Evolutionary conservation across 2,888 invertebrate species (phyloP).

Genomic region (Steromphala cineraria): DNA sequence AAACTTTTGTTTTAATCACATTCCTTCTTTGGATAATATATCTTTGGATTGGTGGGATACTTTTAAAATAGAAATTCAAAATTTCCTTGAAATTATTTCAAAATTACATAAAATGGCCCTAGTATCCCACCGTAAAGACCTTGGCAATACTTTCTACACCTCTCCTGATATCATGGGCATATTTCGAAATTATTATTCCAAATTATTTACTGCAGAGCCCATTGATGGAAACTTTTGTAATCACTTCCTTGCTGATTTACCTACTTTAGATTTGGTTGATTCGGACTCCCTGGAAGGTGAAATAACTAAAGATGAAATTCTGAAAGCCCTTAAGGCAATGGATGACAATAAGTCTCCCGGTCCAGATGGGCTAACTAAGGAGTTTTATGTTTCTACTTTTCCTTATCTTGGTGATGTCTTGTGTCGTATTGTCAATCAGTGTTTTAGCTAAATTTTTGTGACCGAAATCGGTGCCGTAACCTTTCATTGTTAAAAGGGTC

Average conservation of each 20-base stretch:
- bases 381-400: constrained; percentile 37
- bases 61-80: too few species aligned
- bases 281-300: background rate
- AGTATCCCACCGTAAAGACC: background rate
- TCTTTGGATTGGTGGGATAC: too few species aligned
- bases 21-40: too few species aligned
- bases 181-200: background rate
- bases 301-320: background rate
- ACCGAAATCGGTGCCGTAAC: too few species aligned
- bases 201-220: background rate
- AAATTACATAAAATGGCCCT: background rate
- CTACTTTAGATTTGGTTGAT: background rate
- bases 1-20: background rate
- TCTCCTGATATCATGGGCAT: constrained; percentile 15
- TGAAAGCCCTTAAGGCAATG: constrained; percentile 27
- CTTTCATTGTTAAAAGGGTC: too few species aligned
- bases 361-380: constrained; percentile 41
- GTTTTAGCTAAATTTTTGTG: background rate
- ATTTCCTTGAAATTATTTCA: too few species aligned
- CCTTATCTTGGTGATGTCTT: constrained; percentile 27
- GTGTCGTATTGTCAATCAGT: constrained; percentile 15
- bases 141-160: background rate
- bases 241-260: constrained; percentile 4
- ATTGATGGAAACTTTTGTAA: background rate
- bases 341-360: constrained; percentile 38